A percentile compares a stretch with the other conserved stretches of the same genome.
phyloP scores from a whole-genome alignment of 2,797 vertebrate species.

The Dicrostonyx torquatus region DNA sequence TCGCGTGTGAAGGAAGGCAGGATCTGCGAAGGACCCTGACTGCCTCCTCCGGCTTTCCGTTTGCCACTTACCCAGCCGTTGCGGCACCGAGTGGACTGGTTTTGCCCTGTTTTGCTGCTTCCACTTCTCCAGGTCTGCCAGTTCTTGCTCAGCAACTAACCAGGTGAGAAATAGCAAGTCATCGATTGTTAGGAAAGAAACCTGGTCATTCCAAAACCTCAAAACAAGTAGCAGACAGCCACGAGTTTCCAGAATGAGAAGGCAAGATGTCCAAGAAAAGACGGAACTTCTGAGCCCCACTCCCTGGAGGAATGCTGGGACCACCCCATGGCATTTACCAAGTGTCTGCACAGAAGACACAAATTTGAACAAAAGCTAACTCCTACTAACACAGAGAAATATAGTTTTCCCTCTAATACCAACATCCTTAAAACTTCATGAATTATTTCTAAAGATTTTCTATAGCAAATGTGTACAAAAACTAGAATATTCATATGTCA shows the following conservation, averaged over 20 bases:
- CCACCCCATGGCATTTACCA: not conserved
- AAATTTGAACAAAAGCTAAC: not conserved
- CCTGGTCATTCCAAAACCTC: not conserved
- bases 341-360: not conserved
- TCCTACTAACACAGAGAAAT: constrained; percentile 7
- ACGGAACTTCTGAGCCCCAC: not conserved
- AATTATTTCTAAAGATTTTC: constrained; percentile 7
- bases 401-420: not conserved
- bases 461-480: constrained; percentile 39
- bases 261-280: not conserved
- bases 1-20: not conserved
- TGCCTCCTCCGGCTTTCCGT: not conserved
- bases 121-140: constrained; percentile 84
- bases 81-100: constrained; percentile 84
- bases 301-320: accelerated
- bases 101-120: constrained; percentile 84
- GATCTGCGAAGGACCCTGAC: not conserved
- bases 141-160: constrained; percentile 90
- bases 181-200: not conserved
- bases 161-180: constrained; percentile 61
- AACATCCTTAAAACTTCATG: not conserved
- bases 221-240: not conserved
- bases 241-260: not conserved
- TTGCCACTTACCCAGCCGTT: constrained; percentile 88
- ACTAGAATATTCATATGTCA: not conserved